Evolutionary conservation across 2,797 vertebrate genomes (phyloP), one percentile per base, ranked within the genome.

Genomic region (Harpagifer antarcticus): DNA sequence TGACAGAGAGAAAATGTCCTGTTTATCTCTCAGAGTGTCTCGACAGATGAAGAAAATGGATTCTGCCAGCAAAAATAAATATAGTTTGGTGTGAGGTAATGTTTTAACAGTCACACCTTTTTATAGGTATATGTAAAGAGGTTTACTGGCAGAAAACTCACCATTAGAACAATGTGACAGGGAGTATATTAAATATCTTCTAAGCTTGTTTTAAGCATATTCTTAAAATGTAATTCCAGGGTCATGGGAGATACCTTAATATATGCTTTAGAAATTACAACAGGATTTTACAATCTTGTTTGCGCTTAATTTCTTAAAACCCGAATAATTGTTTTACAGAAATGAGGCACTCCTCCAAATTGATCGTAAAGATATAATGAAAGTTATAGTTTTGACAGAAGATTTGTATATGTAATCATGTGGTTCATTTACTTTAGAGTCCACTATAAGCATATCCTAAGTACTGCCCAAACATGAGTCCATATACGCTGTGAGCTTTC

Each of bases 41-140:
- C 78, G 74, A 85, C 82, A 87, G 85, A 89, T 81, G 65, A 84
- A 84, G 79, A 86, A 88, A 83, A 92, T 73, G 56, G 56, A 84
- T 84, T 90, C 76, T 76, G 69, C 84, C 88, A 83, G 74, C 80
- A 92, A 92, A 91, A 79, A 68, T 58, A 87, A 68, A 66, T 52
- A 49, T 40, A 71, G 64, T 72, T 50, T 76, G 66, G 66, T 64
- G 47, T 72, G 49, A 65, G 50, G 44, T 23, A 3, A 73, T 72
- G 76, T 74, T 65, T 79, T 75, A 68, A 43, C 55, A 74, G 57
- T 7, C 33, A 53, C 48, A 72, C 52, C 42, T 9, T 43, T 65
- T 6, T 44, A 31, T 37, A 76, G 47, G 47, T 68, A 63, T 68
- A 71, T 78, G 72, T 13, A 37, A 47, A 11, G 44, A 59, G 7